phyloP scores from a whole-genome alignment of 1,140 invertebrate genomes.

The Danaus plexippus region DNA sequence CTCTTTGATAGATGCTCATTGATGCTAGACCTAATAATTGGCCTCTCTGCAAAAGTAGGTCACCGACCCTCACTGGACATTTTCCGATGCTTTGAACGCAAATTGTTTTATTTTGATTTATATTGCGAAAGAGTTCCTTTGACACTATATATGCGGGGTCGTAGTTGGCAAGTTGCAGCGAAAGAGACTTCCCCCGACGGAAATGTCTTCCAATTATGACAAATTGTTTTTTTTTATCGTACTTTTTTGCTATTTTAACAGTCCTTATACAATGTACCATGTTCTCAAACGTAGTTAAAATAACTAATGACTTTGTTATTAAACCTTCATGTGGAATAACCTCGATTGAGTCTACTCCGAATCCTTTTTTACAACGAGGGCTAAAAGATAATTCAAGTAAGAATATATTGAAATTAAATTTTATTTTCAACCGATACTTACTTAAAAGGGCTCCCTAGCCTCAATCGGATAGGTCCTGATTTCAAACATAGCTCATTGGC shows the following conservation, averaged over 20 bases:
- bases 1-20: constrained; percentile 28
- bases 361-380: constrained; percentile 52
- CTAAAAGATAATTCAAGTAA: constrained; percentile 30
- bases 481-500: constrained; percentile 44
- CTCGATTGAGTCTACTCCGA: constrained; percentile 35
- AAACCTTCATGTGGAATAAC: constrained; percentile 35
- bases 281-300: constrained; percentile 42
- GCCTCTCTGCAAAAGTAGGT: constrained; percentile 42
- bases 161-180: constrained; percentile 36
- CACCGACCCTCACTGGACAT: constrained; percentile 48
- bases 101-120: constrained; percentile 34
- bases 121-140: constrained; percentile 17
- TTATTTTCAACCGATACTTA: constrained; percentile 23
- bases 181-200: constrained; percentile 32
- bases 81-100: constrained; percentile 39
- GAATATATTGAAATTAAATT: neutral
- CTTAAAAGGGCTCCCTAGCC: constrained; percentile 44
- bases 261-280: constrained; percentile 32
- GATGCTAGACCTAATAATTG: constrained; percentile 42
- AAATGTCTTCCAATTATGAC: constrained; percentile 46
- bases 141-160: constrained; percentile 12
- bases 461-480: constrained; percentile 38
- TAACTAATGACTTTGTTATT: constrained; percentile 38
- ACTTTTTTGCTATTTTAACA: constrained; percentile 28
- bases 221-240: constrained; percentile 19